Conservation (phyloP, 1,140 invertebrate species). For the Trichonephila clavipes region DNA sequence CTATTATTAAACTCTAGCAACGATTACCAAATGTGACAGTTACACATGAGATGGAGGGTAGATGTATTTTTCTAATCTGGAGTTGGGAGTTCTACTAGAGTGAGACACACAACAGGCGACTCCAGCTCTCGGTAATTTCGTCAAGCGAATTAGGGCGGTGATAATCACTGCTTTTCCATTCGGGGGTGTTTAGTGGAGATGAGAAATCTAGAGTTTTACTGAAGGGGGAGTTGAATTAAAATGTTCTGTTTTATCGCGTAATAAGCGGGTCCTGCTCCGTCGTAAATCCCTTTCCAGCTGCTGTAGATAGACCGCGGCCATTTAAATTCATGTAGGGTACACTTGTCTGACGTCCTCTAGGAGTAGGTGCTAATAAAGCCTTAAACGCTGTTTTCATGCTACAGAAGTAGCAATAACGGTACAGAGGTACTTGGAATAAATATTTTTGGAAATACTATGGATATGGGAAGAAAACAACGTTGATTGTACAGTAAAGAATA, state of each 20-base stretch:
- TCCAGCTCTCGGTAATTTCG: neutral
- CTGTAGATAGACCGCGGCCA: neutral
- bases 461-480: too few relatives aligned
- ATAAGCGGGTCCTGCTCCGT: neutral
- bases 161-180: neutral
- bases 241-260: neutral
- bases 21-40: constrained; percentile 22
- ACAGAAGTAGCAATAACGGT: too few relatives aligned
- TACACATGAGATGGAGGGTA: neutral
- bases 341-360: too few relatives aligned
- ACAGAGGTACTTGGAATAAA: too few relatives aligned
- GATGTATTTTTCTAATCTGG: constrained; percentile 20
- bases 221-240: neutral
- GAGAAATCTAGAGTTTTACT: neutral
- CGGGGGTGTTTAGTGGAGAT: neutral
- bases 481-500: too few relatives aligned
- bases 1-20: constrained; percentile 20
- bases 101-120: constrained; percentile 18
- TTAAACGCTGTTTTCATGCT: too few relatives aligned
- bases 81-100: neutral
- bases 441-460: too few relatives aligned
- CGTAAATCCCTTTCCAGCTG: neutral
- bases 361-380: too few relatives aligned
- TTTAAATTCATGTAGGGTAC: too few relatives aligned
- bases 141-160: neutral